Base-by-base conservation (phyloP, 2,888 invertebrate genomes). In the Dioctria rufipes region DNA sequence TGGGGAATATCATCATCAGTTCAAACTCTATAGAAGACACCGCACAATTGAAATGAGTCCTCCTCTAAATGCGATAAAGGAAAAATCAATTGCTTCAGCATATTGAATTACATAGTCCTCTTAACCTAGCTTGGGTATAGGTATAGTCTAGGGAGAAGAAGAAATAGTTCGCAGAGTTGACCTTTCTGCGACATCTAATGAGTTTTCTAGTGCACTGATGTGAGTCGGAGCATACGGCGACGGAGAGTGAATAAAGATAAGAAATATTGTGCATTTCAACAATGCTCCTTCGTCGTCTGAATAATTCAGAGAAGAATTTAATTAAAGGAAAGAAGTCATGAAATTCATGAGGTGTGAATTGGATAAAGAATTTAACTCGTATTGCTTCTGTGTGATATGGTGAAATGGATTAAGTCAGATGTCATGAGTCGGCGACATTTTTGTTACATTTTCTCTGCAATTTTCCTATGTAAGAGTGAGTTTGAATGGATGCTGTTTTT, bases 321-420 rank as follows among this genome's bases (percentile, higher is more conserved):
- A 67, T 67, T 67, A 67, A 46, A 42, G 46, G 67, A 25, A 46
- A 67, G 67, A 25, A 67, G 43, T 67, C 67, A 67, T 67, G 49
- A 67, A 67, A 46, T 67, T 67, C 67, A 67, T 67, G 67, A 67
- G 67, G 67, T 58, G 46, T 25, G 67, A 46, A 67, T 25, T 67
- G 9, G 46, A 67, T 67, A 49, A 43, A n/a, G 43, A 42, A 67
- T 67, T 25, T 43, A 6, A 6, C n/a, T 61, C 42, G 65, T 42
- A 65, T n/a, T 42, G n/a, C n/a, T 11, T 4, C 42, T 46, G 43
- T 67, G 67, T 5, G 5, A 6, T 58, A n/a, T 67, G 43, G 67
- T 0, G n/a, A 8, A 46, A 43, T 13, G 6, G 25, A 67, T 4
- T 66, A 67, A 25, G 6, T 49, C 67, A 46, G 65, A n/a, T n/a